These are phyloP conservation scores for Pygmarrhopalites habei DNA, from an alignment of 1,140 invertebrate species.

Conservation along the genomic window DNA sequence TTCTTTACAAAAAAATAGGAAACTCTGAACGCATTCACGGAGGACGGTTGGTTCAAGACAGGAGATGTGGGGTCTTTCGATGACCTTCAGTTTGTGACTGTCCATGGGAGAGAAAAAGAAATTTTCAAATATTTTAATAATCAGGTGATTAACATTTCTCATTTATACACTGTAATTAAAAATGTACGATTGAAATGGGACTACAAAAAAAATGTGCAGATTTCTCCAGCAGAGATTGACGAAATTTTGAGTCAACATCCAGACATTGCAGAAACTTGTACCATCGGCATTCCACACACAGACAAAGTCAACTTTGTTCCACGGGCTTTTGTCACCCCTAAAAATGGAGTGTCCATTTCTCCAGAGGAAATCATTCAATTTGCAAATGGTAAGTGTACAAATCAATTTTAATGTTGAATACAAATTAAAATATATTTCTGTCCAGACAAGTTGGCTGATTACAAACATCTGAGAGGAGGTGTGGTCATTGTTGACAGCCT, in stretches of 20 bases:
- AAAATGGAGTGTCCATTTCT: slow-evolving; percentile 38
- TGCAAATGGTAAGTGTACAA: slow-evolving; percentile 20
- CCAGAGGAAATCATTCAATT: slow-evolving; percentile 16
- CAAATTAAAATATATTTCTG: neutral
- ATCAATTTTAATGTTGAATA: neutral
- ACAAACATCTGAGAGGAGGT: slow-evolving; percentile 3
- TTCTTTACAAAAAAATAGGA: slow-evolving; percentile 18
- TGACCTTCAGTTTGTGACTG: slow-evolving; percentile 40
- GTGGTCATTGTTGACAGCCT: neutral
- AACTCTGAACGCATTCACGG: slow-evolving; percentile 22
- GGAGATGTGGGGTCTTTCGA: slow-evolving; percentile 42
- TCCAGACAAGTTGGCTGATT: neutral
- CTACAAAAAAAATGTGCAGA: slow-evolving; percentile 22
- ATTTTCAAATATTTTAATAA: slow-evolving; percentile 42
- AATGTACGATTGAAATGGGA: neutral
- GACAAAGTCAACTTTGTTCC: slow-evolving; percentile 30
- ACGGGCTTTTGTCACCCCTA: slow-evolving; percentile 23
- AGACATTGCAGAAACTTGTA: slow-evolving; percentile 45
- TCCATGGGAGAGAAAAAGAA: slow-evolving; percentile 43
- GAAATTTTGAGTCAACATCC: slow-evolving; percentile 42
- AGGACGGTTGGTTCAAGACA: slow-evolving; percentile 41
- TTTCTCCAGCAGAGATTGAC: slow-evolving; percentile 39
- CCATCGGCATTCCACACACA: slow-evolving; percentile 46
- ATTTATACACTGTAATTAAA: too few species aligned
- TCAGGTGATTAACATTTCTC: slow-evolving; percentile 37